phyloP scores from a whole-genome alignment of 1,140 invertebrate species.

The Nephila pilipes region DNA sequence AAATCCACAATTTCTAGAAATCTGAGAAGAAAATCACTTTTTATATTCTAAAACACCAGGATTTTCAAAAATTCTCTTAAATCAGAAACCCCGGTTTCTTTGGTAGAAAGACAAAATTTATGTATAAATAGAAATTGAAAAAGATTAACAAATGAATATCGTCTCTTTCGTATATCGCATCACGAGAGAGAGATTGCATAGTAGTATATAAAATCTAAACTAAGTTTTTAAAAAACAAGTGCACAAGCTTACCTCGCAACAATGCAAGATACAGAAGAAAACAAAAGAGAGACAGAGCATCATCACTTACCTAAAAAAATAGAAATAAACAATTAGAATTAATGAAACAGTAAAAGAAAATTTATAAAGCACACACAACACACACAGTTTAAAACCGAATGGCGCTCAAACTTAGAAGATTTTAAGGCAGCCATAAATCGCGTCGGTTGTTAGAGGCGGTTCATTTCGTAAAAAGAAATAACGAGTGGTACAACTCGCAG shows the following conservation, averaged over 20 bases:
- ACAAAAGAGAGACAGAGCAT: neutral
- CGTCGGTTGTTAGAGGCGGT: neutral
- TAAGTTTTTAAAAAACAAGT: no score
- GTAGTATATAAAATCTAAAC: no score
- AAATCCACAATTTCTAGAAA: no score
- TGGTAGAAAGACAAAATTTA: no score
- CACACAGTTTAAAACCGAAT: neutral
- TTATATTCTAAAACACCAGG: no score
- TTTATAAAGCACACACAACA: neutral
- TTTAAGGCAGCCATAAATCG: constrained; percentile 5
- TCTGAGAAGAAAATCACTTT: no score
- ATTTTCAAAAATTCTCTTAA: no score
- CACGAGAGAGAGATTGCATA: no score
- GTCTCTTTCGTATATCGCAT: no score
- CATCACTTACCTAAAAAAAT: constrained; percentile 32
- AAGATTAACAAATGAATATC: no score
- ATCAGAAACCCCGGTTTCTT: no score
- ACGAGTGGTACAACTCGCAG: constrained; percentile 15
- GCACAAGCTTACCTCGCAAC: neutral
- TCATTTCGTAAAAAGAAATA: neutral
- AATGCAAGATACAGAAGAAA: neutral
- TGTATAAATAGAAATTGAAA: no score
- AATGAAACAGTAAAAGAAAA: neutral
- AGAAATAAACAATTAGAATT: constrained; percentile 4
- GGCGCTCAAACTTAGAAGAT: neutral